Conservation (phyloP, 2,113 vertebrate species). For the Stercorarius parasiticus region DNA sequence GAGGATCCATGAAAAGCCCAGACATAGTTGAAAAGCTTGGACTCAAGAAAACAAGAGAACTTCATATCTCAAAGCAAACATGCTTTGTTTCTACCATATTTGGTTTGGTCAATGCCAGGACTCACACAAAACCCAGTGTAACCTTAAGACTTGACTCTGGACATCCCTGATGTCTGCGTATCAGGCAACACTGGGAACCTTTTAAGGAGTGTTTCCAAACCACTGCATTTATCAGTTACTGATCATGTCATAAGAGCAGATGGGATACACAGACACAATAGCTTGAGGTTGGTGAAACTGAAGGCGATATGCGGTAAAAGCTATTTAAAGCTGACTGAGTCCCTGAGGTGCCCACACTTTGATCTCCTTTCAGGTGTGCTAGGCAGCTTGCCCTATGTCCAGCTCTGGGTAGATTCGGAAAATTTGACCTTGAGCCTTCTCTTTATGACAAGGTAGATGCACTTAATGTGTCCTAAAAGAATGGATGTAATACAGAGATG, state of each 20-base stretch:
- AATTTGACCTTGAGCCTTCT: background rate
- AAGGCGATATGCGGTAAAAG: background rate
- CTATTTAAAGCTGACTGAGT: background rate
- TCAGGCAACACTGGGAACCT: background rate
- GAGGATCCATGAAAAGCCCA: background rate
- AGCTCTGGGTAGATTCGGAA: background rate
- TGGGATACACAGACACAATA: background rate
- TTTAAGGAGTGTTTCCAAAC: background rate
- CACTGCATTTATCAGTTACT: background rate
- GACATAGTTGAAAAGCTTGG: background rate
- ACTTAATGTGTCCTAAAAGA: background rate
- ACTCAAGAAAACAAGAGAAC: background rate
- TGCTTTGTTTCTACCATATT: background rate
- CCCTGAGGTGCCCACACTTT: background rate
- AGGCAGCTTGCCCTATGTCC: background rate
- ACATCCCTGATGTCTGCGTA: background rate
- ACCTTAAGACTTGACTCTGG: background rate
- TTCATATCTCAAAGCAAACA: background rate
- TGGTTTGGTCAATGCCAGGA: background rate
- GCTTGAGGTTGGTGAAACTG: background rate
- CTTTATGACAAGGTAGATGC: background rate
- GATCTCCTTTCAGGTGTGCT: background rate
- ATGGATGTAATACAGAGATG: background rate
- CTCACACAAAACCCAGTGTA: background rate
- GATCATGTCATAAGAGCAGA: background rate